A percentile compares a stretch with the other conserved stretches of the same genome.
Evolutionary conservation across 2,888 invertebrate species (phyloP).

Genomic region (Petrolisthes cinctipes): DNA sequence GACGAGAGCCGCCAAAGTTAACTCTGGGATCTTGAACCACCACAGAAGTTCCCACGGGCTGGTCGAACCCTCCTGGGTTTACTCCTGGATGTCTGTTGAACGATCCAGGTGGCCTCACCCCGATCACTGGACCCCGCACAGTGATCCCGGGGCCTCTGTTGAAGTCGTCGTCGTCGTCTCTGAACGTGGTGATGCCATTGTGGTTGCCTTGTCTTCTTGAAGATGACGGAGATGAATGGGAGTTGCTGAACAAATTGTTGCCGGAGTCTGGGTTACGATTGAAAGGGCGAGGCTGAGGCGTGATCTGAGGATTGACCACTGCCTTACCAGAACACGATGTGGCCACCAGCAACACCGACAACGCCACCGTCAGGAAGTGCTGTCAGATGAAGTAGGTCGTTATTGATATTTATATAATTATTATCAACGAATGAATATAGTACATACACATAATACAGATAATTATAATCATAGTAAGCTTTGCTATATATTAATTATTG

Average conservation of each 20-base stretch:
- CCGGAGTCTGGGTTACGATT: neutral
- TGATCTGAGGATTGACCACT: neutral
- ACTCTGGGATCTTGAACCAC: neutral
- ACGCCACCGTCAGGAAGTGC: conserved; percentile 7
- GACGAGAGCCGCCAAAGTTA: neutral
- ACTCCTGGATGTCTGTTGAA: neutral
- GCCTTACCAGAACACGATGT: neutral
- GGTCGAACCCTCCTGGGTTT: neutral
- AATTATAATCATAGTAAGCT: no score
- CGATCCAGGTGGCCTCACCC: neutral
- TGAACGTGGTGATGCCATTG: neutral
- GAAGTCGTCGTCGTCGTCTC: neutral
- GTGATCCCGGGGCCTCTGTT: neutral
- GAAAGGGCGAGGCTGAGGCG: neutral
- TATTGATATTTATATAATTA: no score
- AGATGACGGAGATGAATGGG: neutral
- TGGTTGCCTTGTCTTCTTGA: neutral
- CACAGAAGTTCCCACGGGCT: neutral
- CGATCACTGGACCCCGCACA: neutral
- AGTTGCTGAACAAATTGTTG: neutral
- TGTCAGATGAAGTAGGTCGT: neutral
- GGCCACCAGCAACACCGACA: neutral
- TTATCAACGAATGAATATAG: no score
- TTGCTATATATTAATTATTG: no score
- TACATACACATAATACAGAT: no score